phyloP scores from a whole-genome alignment of 2,113 vertebrate genomes.

The Myrmophylax atrothorax region DNA sequence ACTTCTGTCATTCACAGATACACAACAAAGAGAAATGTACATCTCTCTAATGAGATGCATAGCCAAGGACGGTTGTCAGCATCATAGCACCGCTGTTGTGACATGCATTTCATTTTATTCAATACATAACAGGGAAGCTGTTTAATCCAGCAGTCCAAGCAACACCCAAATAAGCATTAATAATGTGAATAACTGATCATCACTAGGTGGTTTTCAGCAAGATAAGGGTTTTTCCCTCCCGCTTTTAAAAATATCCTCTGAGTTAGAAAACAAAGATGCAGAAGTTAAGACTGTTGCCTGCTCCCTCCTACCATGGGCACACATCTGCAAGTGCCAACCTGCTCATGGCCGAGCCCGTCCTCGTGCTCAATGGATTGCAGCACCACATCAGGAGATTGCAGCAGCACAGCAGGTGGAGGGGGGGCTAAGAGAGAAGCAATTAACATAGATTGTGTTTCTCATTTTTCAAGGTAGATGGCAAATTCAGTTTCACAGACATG shows the following conservation, averaged over 20 bases:
- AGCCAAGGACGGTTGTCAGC: constrained; percentile 78
- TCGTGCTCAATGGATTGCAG: neutral
- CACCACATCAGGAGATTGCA: neutral
- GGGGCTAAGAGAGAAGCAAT: constrained; percentile 11
- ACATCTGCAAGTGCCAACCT: constrained; percentile 23
- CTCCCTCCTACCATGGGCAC: neutral
- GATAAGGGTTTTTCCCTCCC: constrained; percentile 53
- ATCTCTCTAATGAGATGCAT: constrained; percentile 78
- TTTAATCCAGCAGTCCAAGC: constrained; percentile 78
- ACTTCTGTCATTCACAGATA: constrained; percentile 76
- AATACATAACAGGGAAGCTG: constrained; percentile 74
- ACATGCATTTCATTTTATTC: constrained; percentile 78
- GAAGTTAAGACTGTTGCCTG: neutral
- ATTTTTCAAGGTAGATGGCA: constrained; percentile 22
- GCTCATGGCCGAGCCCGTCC: neutral
- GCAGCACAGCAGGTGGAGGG: neutral
- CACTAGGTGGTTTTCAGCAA: constrained; percentile 67
- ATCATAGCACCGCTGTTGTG: constrained; percentile 77
- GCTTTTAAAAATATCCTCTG: constrained; percentile 49
- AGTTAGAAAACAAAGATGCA: neutral
- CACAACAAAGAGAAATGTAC: constrained; percentile 73
- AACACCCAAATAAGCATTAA: constrained; percentile 76
- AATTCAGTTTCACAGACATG: neutral
- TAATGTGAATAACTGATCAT: constrained; percentile 70
- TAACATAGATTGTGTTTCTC: neutral